Base-by-base conservation (phyloP, 1,140 invertebrate species). In the Choristoneura fumiferana region DNA sequence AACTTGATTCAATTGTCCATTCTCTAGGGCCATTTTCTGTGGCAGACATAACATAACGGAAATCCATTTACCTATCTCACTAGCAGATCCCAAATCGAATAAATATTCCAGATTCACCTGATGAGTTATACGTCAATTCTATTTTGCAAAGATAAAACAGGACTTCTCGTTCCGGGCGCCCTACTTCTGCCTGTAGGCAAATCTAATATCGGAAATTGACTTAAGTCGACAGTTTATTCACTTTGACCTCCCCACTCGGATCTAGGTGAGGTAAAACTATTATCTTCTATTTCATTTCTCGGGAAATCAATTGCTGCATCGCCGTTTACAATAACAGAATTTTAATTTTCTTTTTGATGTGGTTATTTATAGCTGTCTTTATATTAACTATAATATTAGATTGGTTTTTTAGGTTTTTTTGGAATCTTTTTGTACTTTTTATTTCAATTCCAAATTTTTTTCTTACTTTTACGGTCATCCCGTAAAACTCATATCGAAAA, bases 191-290 rank as follows among this genome's bases (percentile, higher is more conserved):
- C 63, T 60, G 66, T 69, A 78, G 62, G 68, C 74, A 74, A 81
- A 81, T 78, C 66, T 81, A 81, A 80, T 81, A 84, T 78, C 73
- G 69, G 71, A 78, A 80, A 78, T 81, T 76, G 76, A 80, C 62
- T 73, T 61, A 62, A 62, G 59, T 68, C 62, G 54, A 60, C 70
- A 68, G 69, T 72, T 76, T 80, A 73, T 71, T 81, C 70, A 65
- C 63, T 79, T 62, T 71, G 67, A 73, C 69, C 73, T 78, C 71
- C 39, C 34, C 40, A 60, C 67, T 66, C 58, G 55, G 54, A 54
- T 62, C 57, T 63, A 78, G 66, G 60, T 63, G 62, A 77, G 68
- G 67, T 77, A 75, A 79, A 75, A 73, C 65, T 71, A 68, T 73
- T 72, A 73, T 68, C 65, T 64, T 55, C 58, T 60, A 63, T 58